A percentile compares a stretch with the other conserved stretches of the same genome.
phyloP scores from a whole-genome alignment of 2,113 vertebrate species.

The Leptobrachium ailaonicum region DNA sequence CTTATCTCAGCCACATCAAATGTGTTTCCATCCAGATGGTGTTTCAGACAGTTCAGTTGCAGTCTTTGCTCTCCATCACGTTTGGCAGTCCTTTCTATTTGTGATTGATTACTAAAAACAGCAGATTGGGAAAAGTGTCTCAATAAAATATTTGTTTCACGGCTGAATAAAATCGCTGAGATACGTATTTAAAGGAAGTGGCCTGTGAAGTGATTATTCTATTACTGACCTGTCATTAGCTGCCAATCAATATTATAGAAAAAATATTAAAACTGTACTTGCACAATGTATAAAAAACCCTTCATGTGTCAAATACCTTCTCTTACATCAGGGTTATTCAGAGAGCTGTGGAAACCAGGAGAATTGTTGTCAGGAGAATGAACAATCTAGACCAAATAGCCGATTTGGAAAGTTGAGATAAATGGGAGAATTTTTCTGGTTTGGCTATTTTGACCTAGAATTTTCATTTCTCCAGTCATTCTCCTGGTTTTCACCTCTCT shows the following conservation, averaged over 20 bases:
- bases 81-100: constrained; percentile 34
- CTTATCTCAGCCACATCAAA: constrained; percentile 3
- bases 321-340: too few relatives aligned
- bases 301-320: too few relatives aligned
- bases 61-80: constrained; percentile 26
- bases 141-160: constrained; percentile 34
- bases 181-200: constrained; percentile 35
- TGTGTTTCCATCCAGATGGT: constrained; percentile 34
- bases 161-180: constrained; percentile 24
- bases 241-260: neutral
- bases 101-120: constrained; percentile 33
- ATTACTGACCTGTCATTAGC: neutral
- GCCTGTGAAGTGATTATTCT: constrained; percentile 24
- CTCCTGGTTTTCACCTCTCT: too few relatives aligned
- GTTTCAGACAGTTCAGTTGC: constrained; percentile 4
- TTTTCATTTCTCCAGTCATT: too few relatives aligned
- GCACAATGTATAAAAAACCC: too few relatives aligned
- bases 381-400: too few relatives aligned
- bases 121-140: constrained; percentile 17
- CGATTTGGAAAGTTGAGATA: too few relatives aligned
- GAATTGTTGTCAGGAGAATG: too few relatives aligned
- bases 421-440: too few relatives aligned
- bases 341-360: too few relatives aligned
- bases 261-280: too few relatives aligned
- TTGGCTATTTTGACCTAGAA: too few relatives aligned